Evolutionary conservation across 2,888 invertebrate genomes (phyloP).

Genomic region (Acrocyrtus sp.): DNA sequence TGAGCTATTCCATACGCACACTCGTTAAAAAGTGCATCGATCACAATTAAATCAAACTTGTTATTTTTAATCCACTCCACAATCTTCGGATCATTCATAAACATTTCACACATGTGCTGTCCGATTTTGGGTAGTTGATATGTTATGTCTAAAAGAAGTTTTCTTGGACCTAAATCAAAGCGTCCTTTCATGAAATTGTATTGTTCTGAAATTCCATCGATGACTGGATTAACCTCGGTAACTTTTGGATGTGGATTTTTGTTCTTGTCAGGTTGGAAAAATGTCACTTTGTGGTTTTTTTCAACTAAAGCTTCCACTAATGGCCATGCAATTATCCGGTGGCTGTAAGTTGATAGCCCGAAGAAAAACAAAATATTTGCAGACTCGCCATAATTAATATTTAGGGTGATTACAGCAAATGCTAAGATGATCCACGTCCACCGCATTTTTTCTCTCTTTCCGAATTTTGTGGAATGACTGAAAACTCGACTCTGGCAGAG

Average conservation of each 20-base stretch:
- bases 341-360: slow-evolving; percentile 53
- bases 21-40: slow-evolving; percentile 57
- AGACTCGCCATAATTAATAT: too few species aligned
- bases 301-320: slow-evolving; percentile 42
- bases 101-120: slow-evolving; percentile 32
- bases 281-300: slow-evolving; percentile 53
- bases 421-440: too few species aligned
- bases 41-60: slow-evolving; percentile 53
- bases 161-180: background rate
- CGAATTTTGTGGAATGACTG: too few species aligned
- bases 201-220: background rate
- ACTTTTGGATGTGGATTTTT: slow-evolving; percentile 49
- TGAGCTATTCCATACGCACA: slow-evolving; percentile 54
- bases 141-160: background rate
- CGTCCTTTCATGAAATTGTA: background rate
- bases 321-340: slow-evolving; percentile 43
- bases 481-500: too few species aligned
- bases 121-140: slow-evolving; percentile 12
- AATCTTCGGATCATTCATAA: slow-evolving; percentile 27
- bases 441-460: too few species aligned
- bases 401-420: too few species aligned
- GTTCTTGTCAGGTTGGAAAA: slow-evolving; percentile 45
- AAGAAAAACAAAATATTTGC: slow-evolving; percentile 54
- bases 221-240: background rate
- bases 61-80: slow-evolving; percentile 46